phyloP scores from a whole-genome alignment of 92 coral and sea anemone species.

The Heteractis magnifica region DNA sequence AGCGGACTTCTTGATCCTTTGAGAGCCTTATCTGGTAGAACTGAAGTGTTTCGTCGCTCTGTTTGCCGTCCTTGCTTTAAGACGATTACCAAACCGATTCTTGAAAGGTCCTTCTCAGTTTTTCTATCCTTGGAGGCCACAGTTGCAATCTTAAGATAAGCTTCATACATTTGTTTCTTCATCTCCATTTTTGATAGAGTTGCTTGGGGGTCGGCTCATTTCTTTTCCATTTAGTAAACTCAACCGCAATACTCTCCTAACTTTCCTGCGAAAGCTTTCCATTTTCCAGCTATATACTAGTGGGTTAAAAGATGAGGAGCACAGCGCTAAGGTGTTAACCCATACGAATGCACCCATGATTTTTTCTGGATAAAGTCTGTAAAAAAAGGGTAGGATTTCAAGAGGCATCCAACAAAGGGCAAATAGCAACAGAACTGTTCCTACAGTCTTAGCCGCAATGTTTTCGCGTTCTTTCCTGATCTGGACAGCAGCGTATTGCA shows the following conservation, averaged over 20 bases:
- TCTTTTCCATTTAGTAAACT: constrained; percentile 8
- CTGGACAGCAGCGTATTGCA: constrained; percentile 36
- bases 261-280: constrained; percentile 60
- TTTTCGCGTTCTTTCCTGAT: constrained; percentile 56
- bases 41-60: background rate
- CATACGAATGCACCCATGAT: constrained; percentile 60
- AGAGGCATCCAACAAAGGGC: constrained; percentile 91
- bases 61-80: background rate
- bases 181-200: constrained; percentile 16
- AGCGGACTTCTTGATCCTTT: constrained; percentile 5
- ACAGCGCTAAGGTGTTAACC: constrained; percentile 83
- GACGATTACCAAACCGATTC: background rate
- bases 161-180: constrained; percentile 28
- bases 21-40: background rate
- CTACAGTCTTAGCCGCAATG: constrained; percentile 81
- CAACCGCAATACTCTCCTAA: constrained; percentile 33
- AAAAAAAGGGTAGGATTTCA: constrained; percentile 65
- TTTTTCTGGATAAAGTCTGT: constrained; percentile 27
- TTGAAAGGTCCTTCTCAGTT: background rate
- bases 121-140: background rate
- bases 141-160: background rate
- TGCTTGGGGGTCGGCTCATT: constrained; percentile 5
- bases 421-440: constrained; percentile 68
- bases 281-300: constrained; percentile 76
- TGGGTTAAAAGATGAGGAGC: constrained; percentile 87